These are phyloP conservation scores for Ernsta delagoae DNA, from an alignment of 2,888 invertebrate genomes.

Conservation along the genomic window DNA sequence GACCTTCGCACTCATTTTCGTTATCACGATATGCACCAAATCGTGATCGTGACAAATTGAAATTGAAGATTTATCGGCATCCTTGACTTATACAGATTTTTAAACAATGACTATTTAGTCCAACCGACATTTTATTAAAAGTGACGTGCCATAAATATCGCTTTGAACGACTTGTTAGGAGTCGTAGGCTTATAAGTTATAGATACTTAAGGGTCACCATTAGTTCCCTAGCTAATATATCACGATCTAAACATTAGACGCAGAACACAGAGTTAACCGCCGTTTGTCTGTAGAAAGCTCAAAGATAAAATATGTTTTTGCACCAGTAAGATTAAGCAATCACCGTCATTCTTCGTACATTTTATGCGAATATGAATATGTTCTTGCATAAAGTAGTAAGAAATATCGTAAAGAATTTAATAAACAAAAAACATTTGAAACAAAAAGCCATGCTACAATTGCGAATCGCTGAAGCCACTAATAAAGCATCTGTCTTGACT, in stretches of 20 bases:
- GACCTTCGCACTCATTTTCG: constrained; percentile 57
- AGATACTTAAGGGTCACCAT: constrained; percentile 14
- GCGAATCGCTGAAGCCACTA: constrained; percentile 40
- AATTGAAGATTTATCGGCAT: constrained; percentile 67
- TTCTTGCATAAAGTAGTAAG: background rate
- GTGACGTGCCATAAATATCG: constrained; percentile 21
- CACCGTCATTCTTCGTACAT: background rate
- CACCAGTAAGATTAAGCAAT: constrained; percentile 1
- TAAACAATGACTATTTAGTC: constrained; percentile 62
- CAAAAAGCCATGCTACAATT: constrained; percentile 20
- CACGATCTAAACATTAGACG: constrained; percentile 71
- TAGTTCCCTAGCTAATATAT: constrained; percentile 59
- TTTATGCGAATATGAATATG: too few species aligned
- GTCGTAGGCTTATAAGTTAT: constrained; percentile 8
- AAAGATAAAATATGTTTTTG: constrained; percentile 30
- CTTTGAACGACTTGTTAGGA: constrained; percentile 22
- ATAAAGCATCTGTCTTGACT: constrained; percentile 50
- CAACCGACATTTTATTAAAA: constrained; percentile 51
- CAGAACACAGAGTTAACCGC: constrained; percentile 69
- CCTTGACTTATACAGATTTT: constrained; percentile 75
- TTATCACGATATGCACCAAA: constrained; percentile 55
- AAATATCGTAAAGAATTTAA: background rate
- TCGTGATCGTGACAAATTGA: constrained; percentile 75
- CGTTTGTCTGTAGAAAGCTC: constrained; percentile 72
- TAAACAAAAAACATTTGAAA: constrained; percentile 8